Evolutionary conservation across 2,888 invertebrate species (phyloP).

Genomic region (Diplolepis rosae): DNA sequence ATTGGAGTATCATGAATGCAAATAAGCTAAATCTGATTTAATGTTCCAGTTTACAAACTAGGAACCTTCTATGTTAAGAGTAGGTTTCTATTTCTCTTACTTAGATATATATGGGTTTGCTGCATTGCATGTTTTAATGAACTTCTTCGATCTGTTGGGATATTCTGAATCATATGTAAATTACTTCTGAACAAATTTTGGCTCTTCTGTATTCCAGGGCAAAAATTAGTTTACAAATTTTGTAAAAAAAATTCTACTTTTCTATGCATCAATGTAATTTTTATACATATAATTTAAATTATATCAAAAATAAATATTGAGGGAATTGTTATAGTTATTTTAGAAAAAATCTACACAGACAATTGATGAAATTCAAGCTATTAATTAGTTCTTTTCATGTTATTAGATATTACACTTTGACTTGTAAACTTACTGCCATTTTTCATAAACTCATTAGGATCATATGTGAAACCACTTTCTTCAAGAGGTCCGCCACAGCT

Average conservation of each 20-base stretch:
- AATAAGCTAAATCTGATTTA: constrained; percentile 19
- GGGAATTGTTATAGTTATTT: no score
- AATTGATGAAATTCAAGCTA: no score
- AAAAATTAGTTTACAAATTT: background rate
- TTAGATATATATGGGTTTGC: constrained; percentile 49
- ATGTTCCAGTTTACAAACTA: constrained; percentile 8
- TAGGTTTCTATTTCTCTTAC: background rate
- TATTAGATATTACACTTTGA: no score
- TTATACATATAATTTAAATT: no score
- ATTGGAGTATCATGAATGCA: constrained; percentile 9
- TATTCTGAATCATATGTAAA: constrained; percentile 30
- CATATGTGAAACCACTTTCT: constrained; percentile 88
- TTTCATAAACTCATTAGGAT: constrained; percentile 89
- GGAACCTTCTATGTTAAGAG: background rate
- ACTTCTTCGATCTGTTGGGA: constrained; percentile 60
- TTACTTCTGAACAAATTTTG: background rate
- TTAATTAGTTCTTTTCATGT: no score
- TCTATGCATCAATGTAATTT: no score
- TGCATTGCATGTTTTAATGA: constrained; percentile 66
- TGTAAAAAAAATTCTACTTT: background rate
- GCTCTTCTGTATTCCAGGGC: background rate
- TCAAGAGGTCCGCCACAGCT: constrained; percentile 87
- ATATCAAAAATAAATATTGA: no score
- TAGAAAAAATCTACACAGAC: no score
- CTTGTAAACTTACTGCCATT: constrained; percentile 81